Evolutionary conservation across 1,140 invertebrate species (phyloP).

Genomic region (Caenorhabditis tropicalis): DNA sequence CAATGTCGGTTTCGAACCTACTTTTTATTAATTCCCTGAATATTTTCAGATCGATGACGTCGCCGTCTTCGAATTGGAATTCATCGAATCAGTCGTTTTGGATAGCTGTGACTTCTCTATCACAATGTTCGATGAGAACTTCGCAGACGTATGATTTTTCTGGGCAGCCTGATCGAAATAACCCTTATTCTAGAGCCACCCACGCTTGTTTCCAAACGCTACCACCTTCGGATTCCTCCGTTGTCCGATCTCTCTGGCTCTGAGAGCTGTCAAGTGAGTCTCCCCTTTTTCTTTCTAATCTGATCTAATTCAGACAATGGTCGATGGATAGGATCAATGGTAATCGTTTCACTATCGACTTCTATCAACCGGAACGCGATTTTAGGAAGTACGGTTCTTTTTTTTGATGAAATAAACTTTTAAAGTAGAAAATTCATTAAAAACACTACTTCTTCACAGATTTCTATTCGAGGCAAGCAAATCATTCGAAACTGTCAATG

Average conservation of each 20-base stretch:
- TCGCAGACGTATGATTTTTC: neutral
- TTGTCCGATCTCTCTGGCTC: neutral
- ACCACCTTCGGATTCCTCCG: slow-evolving; percentile 1
- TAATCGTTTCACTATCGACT: neutral
- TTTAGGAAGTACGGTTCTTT: neutral
- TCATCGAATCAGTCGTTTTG: neutral
- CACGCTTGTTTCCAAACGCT: slow-evolving; percentile 10
- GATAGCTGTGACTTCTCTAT: slow-evolving; percentile 29
- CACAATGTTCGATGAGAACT: neutral
- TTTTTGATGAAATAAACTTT: neutral
- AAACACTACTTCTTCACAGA: slow-evolving; percentile 4
- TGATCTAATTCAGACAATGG: neutral
- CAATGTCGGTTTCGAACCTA: neutral
- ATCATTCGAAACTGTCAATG: neutral
- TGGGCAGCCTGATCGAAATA: no score
- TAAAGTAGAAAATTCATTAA: neutral
- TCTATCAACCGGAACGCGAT: neutral
- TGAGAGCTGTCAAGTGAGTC: neutral
- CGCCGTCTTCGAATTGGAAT: neutral
- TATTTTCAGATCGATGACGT: slow-evolving; percentile 34
- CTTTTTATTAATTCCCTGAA: no score
- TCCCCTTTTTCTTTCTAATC: neutral
- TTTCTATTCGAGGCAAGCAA: slow-evolving; percentile 35
- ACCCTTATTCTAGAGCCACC: neutral
- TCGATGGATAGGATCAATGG: neutral